Conservation (phyloP, 2,888 invertebrate genomes). For the Tolmerus cingulatus region DNA sequence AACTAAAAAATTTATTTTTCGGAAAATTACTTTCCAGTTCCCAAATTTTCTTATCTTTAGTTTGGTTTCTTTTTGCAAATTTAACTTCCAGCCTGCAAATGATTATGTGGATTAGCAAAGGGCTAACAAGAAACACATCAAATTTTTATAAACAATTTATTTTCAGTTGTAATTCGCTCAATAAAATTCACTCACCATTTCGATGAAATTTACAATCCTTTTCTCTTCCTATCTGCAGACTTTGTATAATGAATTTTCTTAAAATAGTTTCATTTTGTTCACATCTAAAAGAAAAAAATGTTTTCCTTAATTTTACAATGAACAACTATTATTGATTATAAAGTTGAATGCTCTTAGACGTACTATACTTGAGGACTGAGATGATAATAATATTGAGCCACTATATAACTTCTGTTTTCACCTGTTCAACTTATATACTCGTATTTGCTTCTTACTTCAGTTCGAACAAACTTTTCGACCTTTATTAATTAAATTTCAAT, state of each 20-base stretch:
- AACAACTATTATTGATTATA: slow-evolving; percentile 18
- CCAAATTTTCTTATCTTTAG: no score
- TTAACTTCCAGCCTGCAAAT: not conserved
- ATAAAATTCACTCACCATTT: slow-evolving; percentile 18
- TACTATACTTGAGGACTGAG: not conserved
- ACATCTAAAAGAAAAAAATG: slow-evolving; percentile 12
- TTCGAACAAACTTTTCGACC: not conserved
- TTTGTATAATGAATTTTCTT: slow-evolving; percentile 32
- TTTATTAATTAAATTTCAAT: not conserved
- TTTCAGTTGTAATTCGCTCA: slow-evolving; percentile 18
- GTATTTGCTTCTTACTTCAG: not conserved
- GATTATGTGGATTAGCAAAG: not conserved
- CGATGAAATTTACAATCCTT: slow-evolving; percentile 20
- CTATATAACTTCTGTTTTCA: not conserved
- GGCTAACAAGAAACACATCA: not conserved
- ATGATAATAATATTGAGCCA: slow-evolving; percentile 29
- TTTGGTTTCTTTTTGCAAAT: not conserved
- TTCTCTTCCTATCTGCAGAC: not conserved
- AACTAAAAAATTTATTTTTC: no score
- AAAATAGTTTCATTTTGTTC: slow-evolving; percentile 28
- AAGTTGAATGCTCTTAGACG: slow-evolving; percentile 4
- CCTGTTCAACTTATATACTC: not conserved
- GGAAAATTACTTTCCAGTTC: not conserved
- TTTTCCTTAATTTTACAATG: not conserved
- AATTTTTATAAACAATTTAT: slow-evolving; percentile 38